These are phyloP conservation scores for Nephrotoma flavescens DNA, from an alignment of 2,888 invertebrate species.

Conservation along the genomic window DNA sequence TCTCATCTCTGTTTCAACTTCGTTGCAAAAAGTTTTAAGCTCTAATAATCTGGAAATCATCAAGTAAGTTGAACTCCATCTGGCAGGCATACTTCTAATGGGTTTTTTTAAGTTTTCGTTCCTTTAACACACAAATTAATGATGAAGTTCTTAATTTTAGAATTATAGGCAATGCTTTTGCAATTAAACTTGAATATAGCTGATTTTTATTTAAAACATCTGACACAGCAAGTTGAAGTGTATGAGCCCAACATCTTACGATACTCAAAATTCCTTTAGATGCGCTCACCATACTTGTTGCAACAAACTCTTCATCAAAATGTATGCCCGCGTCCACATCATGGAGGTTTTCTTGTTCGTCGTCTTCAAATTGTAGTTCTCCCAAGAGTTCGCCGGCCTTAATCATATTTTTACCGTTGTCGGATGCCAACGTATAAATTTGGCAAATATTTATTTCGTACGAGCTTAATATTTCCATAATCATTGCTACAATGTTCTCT, in stretches of 20 bases:
- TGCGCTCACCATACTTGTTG: neutral
- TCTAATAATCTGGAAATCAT: neutral
- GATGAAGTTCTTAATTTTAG: neutral
- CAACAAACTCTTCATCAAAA: neutral
- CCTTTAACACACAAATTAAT: neutral
- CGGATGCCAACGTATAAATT: neutral
- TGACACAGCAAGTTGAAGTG: neutral
- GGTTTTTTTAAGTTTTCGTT: neutral
- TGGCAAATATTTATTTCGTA: neutral
- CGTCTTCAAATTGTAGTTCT: neutral
- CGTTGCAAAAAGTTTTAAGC: neutral
- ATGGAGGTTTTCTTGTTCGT: neutral
- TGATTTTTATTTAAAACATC: neutral
- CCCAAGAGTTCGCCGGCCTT: neutral
- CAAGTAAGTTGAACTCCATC: neutral
- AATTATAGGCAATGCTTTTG: neutral
- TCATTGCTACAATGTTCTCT: neutral
- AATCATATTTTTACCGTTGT: neutral
- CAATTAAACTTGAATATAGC: neutral
- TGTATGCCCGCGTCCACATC: neutral
- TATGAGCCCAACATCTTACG: neutral
- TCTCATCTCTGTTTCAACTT: neutral
- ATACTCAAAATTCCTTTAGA: constrained; percentile 1
- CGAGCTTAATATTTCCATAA: neutral
- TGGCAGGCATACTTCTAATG: too few relatives aligned